phyloP scores from a whole-genome alignment of 2,888 invertebrate species.

The Hyposoter dolosus region DNA sequence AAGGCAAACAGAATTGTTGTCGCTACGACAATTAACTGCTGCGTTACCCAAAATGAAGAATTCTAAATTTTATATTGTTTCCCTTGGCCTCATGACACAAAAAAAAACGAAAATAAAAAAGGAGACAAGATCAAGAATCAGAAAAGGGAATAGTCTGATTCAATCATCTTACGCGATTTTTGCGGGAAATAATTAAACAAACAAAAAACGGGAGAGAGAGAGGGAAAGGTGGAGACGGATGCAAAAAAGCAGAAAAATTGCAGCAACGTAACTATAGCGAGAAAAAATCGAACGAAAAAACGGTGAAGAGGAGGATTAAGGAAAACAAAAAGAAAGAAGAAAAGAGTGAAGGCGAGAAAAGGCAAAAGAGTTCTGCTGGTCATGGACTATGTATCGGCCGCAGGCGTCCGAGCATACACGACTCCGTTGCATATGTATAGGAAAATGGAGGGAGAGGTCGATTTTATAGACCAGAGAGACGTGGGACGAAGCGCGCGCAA shows the following conservation, averaged over 20 bases:
- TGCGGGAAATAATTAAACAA: neutral
- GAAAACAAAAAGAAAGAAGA: neutral
- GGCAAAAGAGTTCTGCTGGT: slow-evolving; percentile 63
- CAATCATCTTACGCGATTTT: neutral
- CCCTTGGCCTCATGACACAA: neutral
- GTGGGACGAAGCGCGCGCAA: slow-evolving; percentile 32
- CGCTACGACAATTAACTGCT: neutral
- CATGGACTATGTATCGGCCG: slow-evolving; percentile 62
- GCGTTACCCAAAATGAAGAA: neutral
- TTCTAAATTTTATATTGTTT: neutral
- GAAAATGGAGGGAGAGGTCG: slow-evolving; percentile 44
- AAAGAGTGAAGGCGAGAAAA: slow-evolving; percentile 42
- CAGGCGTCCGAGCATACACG: slow-evolving; percentile 26
- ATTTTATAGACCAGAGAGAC: slow-evolving; percentile 47
- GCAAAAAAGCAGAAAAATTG: neutral
- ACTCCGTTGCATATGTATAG: slow-evolving; percentile 18
- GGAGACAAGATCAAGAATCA: neutral
- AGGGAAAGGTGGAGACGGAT: neutral
- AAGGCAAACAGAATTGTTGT: neutral
- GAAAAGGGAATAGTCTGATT: neutral
- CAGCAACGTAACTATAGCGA: neutral
- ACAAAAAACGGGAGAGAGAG: neutral
- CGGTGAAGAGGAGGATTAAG: slow-evolving; percentile 30
- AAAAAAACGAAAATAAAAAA: too few relatives aligned
- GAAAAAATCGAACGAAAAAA: neutral